Base-by-base conservation (phyloP, 1,140 invertebrate genomes). In the Brachystomella parvula region DNA sequence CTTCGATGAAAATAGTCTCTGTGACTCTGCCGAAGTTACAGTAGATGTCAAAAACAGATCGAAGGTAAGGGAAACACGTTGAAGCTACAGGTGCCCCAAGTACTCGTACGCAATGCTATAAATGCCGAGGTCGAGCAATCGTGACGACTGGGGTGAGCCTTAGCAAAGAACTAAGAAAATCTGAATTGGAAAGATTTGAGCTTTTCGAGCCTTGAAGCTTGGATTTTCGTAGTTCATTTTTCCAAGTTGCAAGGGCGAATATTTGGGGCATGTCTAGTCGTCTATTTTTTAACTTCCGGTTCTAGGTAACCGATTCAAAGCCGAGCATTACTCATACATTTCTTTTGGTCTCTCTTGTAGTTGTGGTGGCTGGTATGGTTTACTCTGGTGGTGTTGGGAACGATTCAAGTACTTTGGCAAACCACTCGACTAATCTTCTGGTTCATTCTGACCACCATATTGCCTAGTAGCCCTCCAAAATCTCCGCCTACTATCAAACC, bases 341-440 rank as follows among this genome's bases (percentile, higher is more conserved):
- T 65, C 30, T 60, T 15, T 59, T 62, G 3, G 2, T 65, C 32
- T 35, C 17, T 17, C 44, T 62, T 64, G 56, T 70, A 72, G 68
- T 66, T 72, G 35, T 72, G 71, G 71, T 72, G 68, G 71, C 63
- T 72, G 59, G 71, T 65, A 35, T 72, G 68, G 68, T 62, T 68
- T 32, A 32, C 68, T 62, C 53, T 72, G 49, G 44, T 72, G 65
- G 68, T 72, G 61, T 66, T 72, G 65, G 71, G 71, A 53, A 57
- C 65, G 44, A 39, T 72, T 44, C 63, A 72, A 65, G 60, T 67
- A 53, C 66, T 69, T 64, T 66, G 68, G 71, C 64, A 53, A 60
- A 61, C 69, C 26, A 26, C 69, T 17, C 65, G 61, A 53, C 65
- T 70, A 30, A 17, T 66, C 24, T 67, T 69, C 66, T 73, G 67